phyloP scores from a whole-genome alignment of 2,113 vertebrate species.

The Ptyas mucosa region DNA sequence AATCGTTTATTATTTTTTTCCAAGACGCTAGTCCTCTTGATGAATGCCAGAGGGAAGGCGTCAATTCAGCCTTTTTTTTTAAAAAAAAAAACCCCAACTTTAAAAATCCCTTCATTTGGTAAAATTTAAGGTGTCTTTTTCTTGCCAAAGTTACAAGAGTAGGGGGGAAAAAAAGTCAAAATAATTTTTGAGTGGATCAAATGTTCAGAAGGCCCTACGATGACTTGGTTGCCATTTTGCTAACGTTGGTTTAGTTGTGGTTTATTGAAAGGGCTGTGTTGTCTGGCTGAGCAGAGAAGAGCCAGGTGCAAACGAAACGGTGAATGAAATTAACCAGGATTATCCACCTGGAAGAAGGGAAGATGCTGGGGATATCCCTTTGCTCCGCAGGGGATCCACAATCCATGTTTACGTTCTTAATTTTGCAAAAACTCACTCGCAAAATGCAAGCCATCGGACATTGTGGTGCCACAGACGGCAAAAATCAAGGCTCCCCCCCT shows the following conservation, averaged over 20 bases:
- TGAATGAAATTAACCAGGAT: background rate
- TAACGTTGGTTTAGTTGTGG: background rate
- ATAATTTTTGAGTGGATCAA: background rate
- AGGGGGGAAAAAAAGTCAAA: background rate
- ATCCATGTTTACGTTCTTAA: background rate
- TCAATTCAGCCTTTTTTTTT: background rate
- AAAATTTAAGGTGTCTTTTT: background rate
- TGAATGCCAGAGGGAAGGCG: fast-evolving
- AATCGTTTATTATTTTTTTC: background rate
- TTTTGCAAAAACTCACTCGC: background rate
- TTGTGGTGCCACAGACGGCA: background rate
- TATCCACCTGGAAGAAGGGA: background rate
- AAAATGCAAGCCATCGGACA: background rate
- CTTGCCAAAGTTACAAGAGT: background rate
- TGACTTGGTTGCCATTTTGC: too few species aligned
- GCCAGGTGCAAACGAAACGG: background rate
- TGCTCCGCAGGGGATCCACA: too few species aligned
- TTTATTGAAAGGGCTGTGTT: background rate
- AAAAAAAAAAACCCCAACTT: fast-evolving
- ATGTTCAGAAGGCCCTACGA: too few species aligned
- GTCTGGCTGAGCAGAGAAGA: background rate
- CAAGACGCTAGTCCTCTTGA: fast-evolving
- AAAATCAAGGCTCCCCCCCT: background rate
- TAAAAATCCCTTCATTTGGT: background rate
- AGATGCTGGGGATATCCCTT: background rate